A percentile compares a stretch with the other conserved stretches of the same genome.
Conservation (phyloP, 2,113 vertebrate species). For the Anarrhichthys ocellatus region DNA sequence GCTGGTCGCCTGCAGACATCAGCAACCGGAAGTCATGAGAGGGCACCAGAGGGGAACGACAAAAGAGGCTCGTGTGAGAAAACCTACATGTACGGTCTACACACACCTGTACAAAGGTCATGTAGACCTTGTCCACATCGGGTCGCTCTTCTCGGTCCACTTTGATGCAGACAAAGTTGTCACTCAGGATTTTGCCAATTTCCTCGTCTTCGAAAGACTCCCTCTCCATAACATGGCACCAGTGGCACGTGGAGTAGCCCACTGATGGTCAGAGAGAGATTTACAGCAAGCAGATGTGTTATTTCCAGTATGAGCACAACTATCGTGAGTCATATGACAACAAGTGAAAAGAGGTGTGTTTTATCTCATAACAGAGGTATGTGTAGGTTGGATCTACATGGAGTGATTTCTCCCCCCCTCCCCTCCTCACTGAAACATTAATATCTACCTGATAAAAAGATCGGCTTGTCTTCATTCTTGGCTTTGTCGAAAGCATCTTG, state of each 20-base stretch:
- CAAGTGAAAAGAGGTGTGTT: background rate
- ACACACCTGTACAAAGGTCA: conserved; percentile 94
- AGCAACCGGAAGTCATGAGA: background rate
- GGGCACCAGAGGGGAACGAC: rapidly evolving
- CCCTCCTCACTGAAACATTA: background rate
- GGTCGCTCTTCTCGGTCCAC: conserved; percentile 95
- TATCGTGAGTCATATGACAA: background rate
- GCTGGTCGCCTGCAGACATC: conserved; percentile 86
- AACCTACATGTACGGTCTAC: background rate
- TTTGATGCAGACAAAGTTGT: conserved; percentile 94
- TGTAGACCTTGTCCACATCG: conserved; percentile 96
- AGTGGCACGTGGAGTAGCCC: conserved; percentile 97
- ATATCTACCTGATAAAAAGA: conserved; percentile 92
- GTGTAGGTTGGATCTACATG: background rate
- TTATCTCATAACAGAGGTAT: background rate
- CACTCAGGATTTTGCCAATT: conserved; percentile 88
- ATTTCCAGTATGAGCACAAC: background rate
- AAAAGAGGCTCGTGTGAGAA: background rate
- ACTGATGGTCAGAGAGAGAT: conserved; percentile 77
- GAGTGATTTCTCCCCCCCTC: background rate
- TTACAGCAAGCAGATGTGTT: background rate
- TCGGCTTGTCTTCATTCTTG: conserved; percentile 90
- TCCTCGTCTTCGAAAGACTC: conserved; percentile 94
- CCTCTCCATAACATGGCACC: conserved; percentile 98
- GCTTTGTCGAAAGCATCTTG: conserved; percentile 94